Conservation (phyloP, 2,888 invertebrate species). For the Agrochola lychnidis region DNA sequence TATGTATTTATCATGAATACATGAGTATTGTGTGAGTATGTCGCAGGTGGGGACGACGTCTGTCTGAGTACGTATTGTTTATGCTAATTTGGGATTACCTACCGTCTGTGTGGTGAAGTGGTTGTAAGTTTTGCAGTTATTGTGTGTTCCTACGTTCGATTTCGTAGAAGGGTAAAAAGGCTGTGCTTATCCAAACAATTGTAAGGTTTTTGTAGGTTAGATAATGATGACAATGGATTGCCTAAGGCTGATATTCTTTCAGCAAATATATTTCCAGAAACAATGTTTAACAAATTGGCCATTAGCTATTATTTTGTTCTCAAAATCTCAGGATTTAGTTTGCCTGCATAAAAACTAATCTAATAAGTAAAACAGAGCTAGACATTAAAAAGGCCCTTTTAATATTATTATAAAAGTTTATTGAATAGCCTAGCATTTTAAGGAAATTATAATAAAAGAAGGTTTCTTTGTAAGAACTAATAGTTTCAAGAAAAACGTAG, state of each 20-base stretch:
- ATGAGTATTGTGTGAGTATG: slow-evolving; percentile 46
- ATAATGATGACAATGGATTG: background rate
- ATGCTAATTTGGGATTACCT: slow-evolving; percentile 48
- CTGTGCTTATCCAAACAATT: background rate
- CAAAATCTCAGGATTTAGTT: background rate
- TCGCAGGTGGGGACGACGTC: slow-evolving; percentile 43
- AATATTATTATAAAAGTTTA: slow-evolving; percentile 17
- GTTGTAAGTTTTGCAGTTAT: slow-evolving; percentile 32
- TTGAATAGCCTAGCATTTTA: slow-evolving; percentile 12
- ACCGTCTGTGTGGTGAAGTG: slow-evolving; percentile 24
- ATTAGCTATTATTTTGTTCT: background rate
- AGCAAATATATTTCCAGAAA: background rate
- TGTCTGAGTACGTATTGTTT: slow-evolving; percentile 37
- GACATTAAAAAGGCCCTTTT: background rate
- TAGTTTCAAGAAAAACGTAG: slow-evolving; percentile 35
- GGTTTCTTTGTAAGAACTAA: slow-evolving; percentile 17
- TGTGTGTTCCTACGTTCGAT: slow-evolving; percentile 8
- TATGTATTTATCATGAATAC: slow-evolving; percentile 57
- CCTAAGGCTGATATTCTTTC: background rate
- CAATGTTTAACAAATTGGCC: background rate
- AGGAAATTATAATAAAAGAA: slow-evolving; percentile 28
- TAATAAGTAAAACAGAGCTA: background rate
- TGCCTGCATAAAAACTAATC: background rate
- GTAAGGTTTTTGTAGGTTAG: background rate
- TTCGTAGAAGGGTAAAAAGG: background rate